Percentiles rank a stretch among this genome's conserved stretches.
Evolutionary conservation across 2,113 vertebrate species (phyloP).

Genomic region (Sphyrna mokarran): DNA sequence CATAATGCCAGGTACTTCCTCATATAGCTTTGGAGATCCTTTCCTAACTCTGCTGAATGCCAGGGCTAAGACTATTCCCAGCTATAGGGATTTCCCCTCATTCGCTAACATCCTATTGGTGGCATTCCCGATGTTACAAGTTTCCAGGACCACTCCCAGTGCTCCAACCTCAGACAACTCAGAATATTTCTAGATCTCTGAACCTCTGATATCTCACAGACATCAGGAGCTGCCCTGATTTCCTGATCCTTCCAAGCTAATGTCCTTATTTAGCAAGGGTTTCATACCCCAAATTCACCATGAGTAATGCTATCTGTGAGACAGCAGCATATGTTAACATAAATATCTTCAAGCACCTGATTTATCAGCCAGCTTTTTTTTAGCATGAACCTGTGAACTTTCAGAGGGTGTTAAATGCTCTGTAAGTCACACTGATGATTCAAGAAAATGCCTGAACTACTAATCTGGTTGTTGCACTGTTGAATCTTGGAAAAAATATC

Average conservation of each 20-base stretch:
- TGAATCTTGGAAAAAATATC: neutral
- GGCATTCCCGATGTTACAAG: neutral
- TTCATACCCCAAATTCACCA: neutral
- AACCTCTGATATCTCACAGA: no score
- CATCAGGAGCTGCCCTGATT: no score
- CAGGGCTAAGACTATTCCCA: neutral
- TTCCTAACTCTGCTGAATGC: no score
- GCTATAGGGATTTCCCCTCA: neutral
- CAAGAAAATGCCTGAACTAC: neutral
- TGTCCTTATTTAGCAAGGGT: no score
- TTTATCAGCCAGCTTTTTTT: neutral
- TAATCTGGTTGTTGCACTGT: neutral
- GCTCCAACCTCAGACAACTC: neutral
- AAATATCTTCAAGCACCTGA: neutral
- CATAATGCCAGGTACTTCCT: no score
- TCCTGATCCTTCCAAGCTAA: neutral
- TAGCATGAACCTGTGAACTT: neutral
- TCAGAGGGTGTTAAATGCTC: conserved; percentile 27
- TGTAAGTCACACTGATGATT: neutral
- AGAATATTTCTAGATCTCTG: no score
- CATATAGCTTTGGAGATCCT: no score
- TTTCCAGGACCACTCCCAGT: neutral
- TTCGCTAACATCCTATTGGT: neutral
- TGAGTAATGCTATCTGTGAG: neutral
- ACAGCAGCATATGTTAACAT: neutral